A percentile compares a stretch with the other conserved stretches of the same genome.
These are phyloP conservation scores for Eptatretus burgeri DNA, from an alignment of 2,113 vertebrate species.

Conservation along the genomic window DNA sequence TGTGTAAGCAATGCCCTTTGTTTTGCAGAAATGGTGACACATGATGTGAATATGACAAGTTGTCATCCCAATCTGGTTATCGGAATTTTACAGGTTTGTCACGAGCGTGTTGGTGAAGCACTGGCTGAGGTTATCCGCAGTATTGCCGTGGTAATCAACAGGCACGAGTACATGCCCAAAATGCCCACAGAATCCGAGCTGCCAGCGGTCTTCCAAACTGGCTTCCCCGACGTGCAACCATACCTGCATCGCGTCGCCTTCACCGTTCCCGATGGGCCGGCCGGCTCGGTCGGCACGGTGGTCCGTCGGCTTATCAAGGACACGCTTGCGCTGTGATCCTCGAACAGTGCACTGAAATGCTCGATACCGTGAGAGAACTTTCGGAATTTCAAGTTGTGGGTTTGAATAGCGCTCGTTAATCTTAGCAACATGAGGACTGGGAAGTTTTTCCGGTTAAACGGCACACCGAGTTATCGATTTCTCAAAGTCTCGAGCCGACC, in stretches of 20 bases:
- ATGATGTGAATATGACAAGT: no score
- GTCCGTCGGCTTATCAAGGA: slow-evolving; percentile 93
- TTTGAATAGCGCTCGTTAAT: no score
- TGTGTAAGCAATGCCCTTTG: no score
- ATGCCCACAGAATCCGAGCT: slow-evolving; percentile 96
- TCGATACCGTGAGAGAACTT: no score
- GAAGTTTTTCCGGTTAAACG: no score
- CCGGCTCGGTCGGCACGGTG: slow-evolving; percentile 76
- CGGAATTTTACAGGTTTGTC: slow-evolving; percentile 16
- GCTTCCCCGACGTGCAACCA: slow-evolving; percentile 74
- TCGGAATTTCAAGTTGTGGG: no score
- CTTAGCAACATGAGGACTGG: no score
- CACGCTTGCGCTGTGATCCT: slow-evolving; percentile 40
- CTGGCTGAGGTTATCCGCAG: slow-evolving; percentile 91
- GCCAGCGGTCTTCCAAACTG: slow-evolving; percentile 90
- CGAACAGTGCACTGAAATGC: no score
- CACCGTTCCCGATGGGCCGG: slow-evolving; percentile 71
- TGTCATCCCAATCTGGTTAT: no score
- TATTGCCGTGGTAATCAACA: slow-evolving; percentile 85
- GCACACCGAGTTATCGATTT: no score
- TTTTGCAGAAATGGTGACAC: no score
- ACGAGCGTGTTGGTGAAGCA: slow-evolving; percentile 87
- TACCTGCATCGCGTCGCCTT: slow-evolving; percentile 89
- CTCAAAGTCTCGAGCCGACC: no score
- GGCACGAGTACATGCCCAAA: slow-evolving; percentile 85